These are phyloP conservation scores for Lycaena phlaeas DNA, from an alignment of 2,888 invertebrate species.

Conservation along the genomic window DNA sequence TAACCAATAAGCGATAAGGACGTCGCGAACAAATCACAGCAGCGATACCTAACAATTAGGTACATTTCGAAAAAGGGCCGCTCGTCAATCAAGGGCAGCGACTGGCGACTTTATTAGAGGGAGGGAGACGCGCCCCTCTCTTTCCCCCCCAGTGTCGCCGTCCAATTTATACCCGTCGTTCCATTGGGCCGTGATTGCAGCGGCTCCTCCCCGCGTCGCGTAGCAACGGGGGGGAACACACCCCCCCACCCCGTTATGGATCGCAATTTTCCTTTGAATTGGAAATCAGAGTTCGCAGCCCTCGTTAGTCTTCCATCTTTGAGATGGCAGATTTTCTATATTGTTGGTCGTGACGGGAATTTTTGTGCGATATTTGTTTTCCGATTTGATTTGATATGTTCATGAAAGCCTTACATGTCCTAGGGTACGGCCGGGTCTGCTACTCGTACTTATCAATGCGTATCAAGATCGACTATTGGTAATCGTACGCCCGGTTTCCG, in stretches of 20 bases:
- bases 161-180: conserved; percentile 75
- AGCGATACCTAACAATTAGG: conserved; percentile 50
- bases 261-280: conserved; percentile 75
- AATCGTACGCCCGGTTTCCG: too few species aligned
- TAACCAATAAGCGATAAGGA: conserved; percentile 13
- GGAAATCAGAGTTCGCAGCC: conserved; percentile 71
- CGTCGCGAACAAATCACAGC: conserved; percentile 28
- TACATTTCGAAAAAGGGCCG: conserved; percentile 58
- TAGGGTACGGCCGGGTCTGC: too few species aligned
- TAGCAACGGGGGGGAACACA: conserved; percentile 71
- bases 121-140: conserved; percentile 44
- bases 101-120: conserved; percentile 66
- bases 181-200: conserved; percentile 74
- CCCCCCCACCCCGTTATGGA: conserved; percentile 59
- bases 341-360: conserved; percentile 18
- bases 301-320: conserved; percentile 69
- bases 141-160: conserved; percentile 57
- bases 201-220: conserved; percentile 77
- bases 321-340: conserved; percentile 66
- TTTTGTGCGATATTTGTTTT: conserved; percentile 3
- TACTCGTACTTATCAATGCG: too few species aligned
- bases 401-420: not conserved
- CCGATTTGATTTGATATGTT: not conserved
- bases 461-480: too few species aligned
- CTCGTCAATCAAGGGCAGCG: conserved; percentile 64